Base-by-base conservation (phyloP, 2,797 vertebrate species). In the Microhierax caerulescens region DNA sequence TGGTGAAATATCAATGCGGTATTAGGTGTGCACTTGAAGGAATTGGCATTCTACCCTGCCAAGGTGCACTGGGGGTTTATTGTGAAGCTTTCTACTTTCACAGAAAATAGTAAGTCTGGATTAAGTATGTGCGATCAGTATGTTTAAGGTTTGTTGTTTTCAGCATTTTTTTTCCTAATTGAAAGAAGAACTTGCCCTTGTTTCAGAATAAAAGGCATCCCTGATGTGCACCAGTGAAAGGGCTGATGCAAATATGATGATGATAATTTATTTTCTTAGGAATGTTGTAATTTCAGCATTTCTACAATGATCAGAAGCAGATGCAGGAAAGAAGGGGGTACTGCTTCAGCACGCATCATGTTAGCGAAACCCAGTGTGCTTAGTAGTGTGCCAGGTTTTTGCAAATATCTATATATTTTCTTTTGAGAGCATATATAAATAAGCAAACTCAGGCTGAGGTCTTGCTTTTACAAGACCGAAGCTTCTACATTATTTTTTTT, bases 191-290 rank as follows among this genome's bases (percentile, higher is more conserved):
- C 27, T 86, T 50, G 59, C 54, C 70, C 90, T 97, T 60, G 1
- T 95, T 97, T 94, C 56, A 60, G 92, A 83, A 80, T 37, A 77
- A 92, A 91, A 95, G 56, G 36, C 85, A 39, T 88, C 85, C 96
- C 96, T 81, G 34, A 3, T 70, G 83, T 94, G 69, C 45, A 10
- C 11, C 85, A 21, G 75, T 69, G 74, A 63, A 80, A 76, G 50
- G 70, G 77, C 14, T 37, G 89, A 68, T 54, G 25, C 28, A 36
- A 86, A 59, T 86, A 88, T 96, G 87, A 47, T 63, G 85, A 32
- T 76, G 92, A 69, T 91, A 83, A 80, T 78, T 70, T 79, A 51
- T 95, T 97, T 96, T 59, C 81, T 56, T 43, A 48, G 67, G 28
- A 59, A 90, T 76, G 77, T 43, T 95, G 84, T 92, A 18, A 88